Evolutionary conservation across 1,140 invertebrate species (phyloP).

Genomic region (Microplitis demolitor): DNA sequence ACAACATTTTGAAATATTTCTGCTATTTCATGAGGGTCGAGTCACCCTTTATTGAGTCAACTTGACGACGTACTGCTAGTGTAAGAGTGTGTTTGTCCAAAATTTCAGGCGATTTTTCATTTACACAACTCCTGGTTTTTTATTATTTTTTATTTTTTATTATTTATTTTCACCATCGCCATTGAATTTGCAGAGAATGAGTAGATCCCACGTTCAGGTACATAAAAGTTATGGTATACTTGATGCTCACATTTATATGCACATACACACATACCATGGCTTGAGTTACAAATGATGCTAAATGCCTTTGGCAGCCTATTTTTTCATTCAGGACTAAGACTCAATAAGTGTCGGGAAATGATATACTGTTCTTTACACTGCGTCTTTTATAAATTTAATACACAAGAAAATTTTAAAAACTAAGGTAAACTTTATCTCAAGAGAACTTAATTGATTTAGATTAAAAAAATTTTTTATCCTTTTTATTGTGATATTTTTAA

Average conservation of each 20-base stretch:
- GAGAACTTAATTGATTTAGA: too few relatives aligned
- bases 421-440: background rate
- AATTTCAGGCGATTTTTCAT: constrained; percentile 38
- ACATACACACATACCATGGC: too few relatives aligned
- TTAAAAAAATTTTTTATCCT: too few relatives aligned
- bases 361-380: constrained; percentile 23
- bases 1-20: background rate
- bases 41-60: constrained; percentile 33
- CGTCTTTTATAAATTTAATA: background rate
- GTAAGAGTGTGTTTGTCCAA: background rate
- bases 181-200: background rate
- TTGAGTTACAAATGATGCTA: constrained; percentile 28
- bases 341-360: constrained; percentile 38
- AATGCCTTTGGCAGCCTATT: constrained; percentile 19
- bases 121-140: constrained; percentile 16
- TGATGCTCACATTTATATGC: background rate
- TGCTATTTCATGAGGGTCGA: background rate
- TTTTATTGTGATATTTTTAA: too few relatives aligned
- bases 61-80: constrained; percentile 12
- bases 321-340: constrained; percentile 32
- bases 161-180: background rate
- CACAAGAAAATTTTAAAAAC: background rate
- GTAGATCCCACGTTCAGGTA: constrained; percentile 15
- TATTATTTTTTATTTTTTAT: too few relatives aligned
- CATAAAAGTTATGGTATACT: background rate